Conservation (phyloP, 2,797 vertebrate genomes). For the Podarcis siculus region DNA sequence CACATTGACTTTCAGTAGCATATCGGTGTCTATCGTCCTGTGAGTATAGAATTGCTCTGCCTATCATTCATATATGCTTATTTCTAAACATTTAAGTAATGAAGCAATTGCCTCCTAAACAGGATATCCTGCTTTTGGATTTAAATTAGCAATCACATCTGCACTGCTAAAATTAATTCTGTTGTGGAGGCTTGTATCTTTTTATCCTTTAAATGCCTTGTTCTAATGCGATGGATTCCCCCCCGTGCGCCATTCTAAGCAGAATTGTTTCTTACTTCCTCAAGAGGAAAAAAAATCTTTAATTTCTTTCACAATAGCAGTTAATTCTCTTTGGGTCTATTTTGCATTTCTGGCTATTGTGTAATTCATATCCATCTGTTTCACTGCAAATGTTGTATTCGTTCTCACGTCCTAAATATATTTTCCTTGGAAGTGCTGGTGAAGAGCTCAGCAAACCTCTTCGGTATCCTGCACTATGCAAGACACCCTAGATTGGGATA, state of each 20-base stretch:
- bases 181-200: conserved; percentile 35
- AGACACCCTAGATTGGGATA: not conserved
- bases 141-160: conserved; percentile 26
- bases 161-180: conserved; percentile 42
- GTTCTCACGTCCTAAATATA: conserved; percentile 54
- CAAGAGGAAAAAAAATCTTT: conserved; percentile 17
- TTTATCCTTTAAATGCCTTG: conserved; percentile 47
- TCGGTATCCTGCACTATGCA: not conserved
- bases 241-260: conserved; percentile 46
- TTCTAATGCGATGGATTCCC: conserved; percentile 59
- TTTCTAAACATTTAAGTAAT: conserved; percentile 39
- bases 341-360: conserved; percentile 64
- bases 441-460: conserved; percentile 43
- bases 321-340: conserved; percentile 62
- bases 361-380: conserved; percentile 70
- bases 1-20: no score
- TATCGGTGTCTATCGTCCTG: not conserved
- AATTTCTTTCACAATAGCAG: conserved; percentile 54
- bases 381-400: conserved; percentile 46
- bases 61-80: not conserved
- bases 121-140: conserved; percentile 38
- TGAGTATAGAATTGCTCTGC: not conserved
- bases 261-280: conserved; percentile 57
- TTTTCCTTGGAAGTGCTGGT: conserved; percentile 45
- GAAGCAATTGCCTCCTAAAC: conserved; percentile 23